Evolutionary conservation across 2,888 invertebrate genomes (phyloP), one percentile per base, ranked within the genome.

Genomic region (Campaea margaritaria): DNA sequence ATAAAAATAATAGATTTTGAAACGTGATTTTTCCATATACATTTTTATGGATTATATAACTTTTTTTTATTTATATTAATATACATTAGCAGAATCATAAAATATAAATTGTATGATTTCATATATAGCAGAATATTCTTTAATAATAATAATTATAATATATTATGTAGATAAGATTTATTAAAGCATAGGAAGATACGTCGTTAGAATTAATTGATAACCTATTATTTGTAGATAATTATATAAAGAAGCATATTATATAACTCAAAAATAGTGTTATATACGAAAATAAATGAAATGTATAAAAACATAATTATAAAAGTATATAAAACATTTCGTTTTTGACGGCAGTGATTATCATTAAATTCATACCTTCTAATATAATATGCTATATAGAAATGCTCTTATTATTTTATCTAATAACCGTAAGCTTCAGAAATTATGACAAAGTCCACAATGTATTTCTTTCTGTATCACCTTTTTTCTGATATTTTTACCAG

Each of bases 311-410:
- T 21, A n/a, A n/a, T n/a, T 62, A 58, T 58, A 74, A 67, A 70
- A 69, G 60, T 73, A 71, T 72, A 70, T 69, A 70, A 68, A 69
- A 56, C 38, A 44, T 49, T 51, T 83, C 73, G 75, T 75, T 81
- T 58, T 53, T 67, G 12, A 66, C 78, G 86, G 86, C 86, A 87
- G 74, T 72, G 73, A 63, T 69, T 69, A 60, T 65, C 46, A 67
- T 61, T 67, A 69, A 64, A 62, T 73, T 51, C 66, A 64, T 31
- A 52, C 55, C 53, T 56, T 62, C 64, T 58, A 60, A 60, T 67
- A 70, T 58, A 64, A 68, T 58, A 59, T 59, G 61, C 31, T 31
- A 51, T 51, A 58, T 56, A 62, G 49, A 58, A 42, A 43, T 44
- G 43, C 28, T 53, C 38, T 62, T 69, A 62, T 53, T 64, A 54